Evolutionary conservation across 2,797 vertebrate genomes (phyloP).

Genomic region (Melanotaenia parkinsoni): DNA sequence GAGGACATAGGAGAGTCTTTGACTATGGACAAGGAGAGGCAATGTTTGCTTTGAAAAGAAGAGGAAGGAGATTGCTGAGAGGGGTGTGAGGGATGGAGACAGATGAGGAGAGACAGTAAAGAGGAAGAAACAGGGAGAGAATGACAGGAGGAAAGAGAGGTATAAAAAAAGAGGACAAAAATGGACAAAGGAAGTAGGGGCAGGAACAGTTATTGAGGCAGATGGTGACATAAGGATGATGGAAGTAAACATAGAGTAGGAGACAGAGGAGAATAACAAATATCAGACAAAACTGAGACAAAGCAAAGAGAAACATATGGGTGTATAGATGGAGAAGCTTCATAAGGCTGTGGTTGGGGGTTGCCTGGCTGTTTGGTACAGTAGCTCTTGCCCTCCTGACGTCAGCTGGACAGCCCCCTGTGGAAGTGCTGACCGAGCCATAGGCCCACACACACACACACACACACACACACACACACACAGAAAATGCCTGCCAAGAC

Average conservation of each 20-base stretch:
- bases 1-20: slow-evolving; percentile 74
- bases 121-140: slow-evolving; percentile 22
- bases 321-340: slow-evolving; percentile 36
- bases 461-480: slow-evolving; percentile 34
- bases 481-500: slow-evolving; percentile 66
- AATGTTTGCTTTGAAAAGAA: slow-evolving; percentile 72
- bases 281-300: slow-evolving; percentile 31
- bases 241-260: slow-evolving; percentile 8
- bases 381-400: slow-evolving; percentile 65
- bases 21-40: slow-evolving; percentile 70
- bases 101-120: slow-evolving; percentile 61
- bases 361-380: slow-evolving; percentile 60
- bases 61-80: slow-evolving; percentile 69
- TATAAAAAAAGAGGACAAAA: slow-evolving; percentile 21
- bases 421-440: slow-evolving; percentile 76
- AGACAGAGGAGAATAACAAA: slow-evolving; percentile 17
- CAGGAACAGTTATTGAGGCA: slow-evolving; percentile 13
- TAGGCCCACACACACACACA: slow-evolving; percentile 34
- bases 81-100: slow-evolving; percentile 57
- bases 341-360: slow-evolving; percentile 42
- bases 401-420: slow-evolving; percentile 72
- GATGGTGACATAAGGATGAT: slow-evolving; percentile 22
- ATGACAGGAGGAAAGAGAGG: slow-evolving; percentile 10
- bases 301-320: slow-evolving; percentile 28
- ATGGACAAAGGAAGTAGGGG: slow-evolving; percentile 13